Evolutionary conservation across 1,140 invertebrate genomes (phyloP), one percentile per base, ranked within the genome.

Genomic region (Calosoma granatense): DNA sequence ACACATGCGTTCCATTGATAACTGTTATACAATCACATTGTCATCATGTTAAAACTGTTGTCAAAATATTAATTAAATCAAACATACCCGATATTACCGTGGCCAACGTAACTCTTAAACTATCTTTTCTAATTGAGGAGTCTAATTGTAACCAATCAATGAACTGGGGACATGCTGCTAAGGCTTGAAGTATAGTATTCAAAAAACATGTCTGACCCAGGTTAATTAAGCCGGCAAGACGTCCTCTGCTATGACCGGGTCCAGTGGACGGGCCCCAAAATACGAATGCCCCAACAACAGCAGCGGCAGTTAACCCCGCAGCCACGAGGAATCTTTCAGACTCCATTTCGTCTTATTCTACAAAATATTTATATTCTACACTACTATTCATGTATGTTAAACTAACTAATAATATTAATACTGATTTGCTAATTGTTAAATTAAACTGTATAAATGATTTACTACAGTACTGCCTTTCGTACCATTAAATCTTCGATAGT

Each of bases 171-270:
- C 85, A 92, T 12, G 90, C 83, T 22, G 89, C 87, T 21, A 93
- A 68, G 6, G 88, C 85, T 74, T 94, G 91, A 12, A 94, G 71
- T 20, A 94, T 71, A 0, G 89, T 88, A 74, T 93, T 93, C 6
- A 94, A 72, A 70, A 92, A 93, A 68, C 91, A 94, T 11, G 90
- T 91, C 58, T 86, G 83, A 30, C 90, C 90, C 57, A 92, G 79
- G 76, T 94, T 94, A 58, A 85, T 82, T 3, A 94, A 77, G 14
- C 90, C 90, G 56, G 86, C 78, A 53, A 91, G 79, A 66, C 85
- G 81, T 21, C 87, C 87, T 69, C 80, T 61, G 72, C 56, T 79
- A 70, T 69, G 81, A 74, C 53, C 80, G 65, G 60, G 77, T 67
- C 58, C 76, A 59, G 80, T 78, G 11, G 80, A 77, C 17, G 86